Evolutionary conservation across 2,797 vertebrate genomes (phyloP).

Genomic region (Lindbergichthys nudifrons): DNA sequence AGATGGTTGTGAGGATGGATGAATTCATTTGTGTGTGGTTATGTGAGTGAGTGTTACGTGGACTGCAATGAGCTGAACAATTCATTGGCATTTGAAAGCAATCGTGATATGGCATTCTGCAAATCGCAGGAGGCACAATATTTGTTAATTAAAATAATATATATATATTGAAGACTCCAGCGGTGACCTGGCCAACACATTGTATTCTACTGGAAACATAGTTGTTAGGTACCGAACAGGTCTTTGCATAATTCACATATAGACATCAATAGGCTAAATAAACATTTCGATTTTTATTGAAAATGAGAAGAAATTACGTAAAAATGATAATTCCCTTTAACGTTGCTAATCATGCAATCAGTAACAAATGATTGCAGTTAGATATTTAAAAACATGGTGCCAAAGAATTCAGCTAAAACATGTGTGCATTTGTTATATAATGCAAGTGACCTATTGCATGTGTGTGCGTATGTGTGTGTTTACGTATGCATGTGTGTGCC

Average conservation of each 20-base stretch:
- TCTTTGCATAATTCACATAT: neutral
- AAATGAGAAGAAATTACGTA: neutral
- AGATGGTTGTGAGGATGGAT: neutral
- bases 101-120: no score
- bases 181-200: neutral
- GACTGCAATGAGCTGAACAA: neutral
- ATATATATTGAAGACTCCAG: neutral
- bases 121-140: no score
- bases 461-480: constrained; percentile 1
- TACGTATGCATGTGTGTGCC: neutral
- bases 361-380: no score
- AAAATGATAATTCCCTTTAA: neutral
- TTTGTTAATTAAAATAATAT: neutral
- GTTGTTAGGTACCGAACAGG: neutral
- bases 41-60: neutral
- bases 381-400: no score
- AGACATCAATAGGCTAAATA: neutral
- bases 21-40: neutral
- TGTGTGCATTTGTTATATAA: neutral
- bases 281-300: neutral
- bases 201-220: neutral
- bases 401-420: no score
- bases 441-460: neutral
- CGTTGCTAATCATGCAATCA: neutral
- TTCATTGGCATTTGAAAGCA: no score